Percentiles rank a stretch among this genome's conserved stretches.
Conservation (phyloP, 2,797 vertebrate species). For the Enteromius fasciolatus region DNA sequence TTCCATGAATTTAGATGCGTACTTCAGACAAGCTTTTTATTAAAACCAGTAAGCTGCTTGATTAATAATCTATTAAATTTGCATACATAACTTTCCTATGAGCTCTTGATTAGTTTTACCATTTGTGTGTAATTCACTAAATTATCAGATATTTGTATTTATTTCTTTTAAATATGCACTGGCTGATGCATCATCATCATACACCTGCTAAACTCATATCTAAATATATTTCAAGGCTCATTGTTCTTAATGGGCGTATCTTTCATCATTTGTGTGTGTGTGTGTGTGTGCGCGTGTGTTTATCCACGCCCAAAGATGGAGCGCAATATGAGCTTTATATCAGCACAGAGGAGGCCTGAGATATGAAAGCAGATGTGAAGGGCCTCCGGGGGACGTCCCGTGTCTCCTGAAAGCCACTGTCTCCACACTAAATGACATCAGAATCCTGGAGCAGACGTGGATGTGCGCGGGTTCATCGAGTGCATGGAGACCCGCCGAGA, state of each 20-base stretch:
- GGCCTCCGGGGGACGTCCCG: background rate
- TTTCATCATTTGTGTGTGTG: background rate
- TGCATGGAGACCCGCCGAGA: constrained; percentile 31
- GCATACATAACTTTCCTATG: background rate
- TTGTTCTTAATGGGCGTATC: background rate
- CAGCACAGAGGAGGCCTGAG: background rate
- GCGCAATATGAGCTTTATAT: background rate
- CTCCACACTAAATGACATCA: constrained; percentile 11
- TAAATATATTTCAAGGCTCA: background rate
- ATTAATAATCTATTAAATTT: background rate
- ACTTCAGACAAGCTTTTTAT: background rate
- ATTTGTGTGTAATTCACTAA: background rate
- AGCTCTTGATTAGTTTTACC: background rate
- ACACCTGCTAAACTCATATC: background rate
- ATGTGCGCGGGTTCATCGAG: constrained; percentile 51
- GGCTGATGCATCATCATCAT: background rate
- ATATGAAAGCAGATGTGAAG: constrained; percentile 12
- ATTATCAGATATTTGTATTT: background rate
- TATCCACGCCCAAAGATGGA: background rate
- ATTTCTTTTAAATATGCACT: background rate
- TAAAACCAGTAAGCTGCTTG: background rate
- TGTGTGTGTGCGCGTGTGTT: background rate
- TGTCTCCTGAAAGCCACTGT: background rate
- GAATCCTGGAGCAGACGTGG: constrained; percentile 1
- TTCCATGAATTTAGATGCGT: background rate